Evolutionary conservation across 2,797 vertebrate species (phyloP).

Genomic region (Lutjanus campechanus): DNA sequence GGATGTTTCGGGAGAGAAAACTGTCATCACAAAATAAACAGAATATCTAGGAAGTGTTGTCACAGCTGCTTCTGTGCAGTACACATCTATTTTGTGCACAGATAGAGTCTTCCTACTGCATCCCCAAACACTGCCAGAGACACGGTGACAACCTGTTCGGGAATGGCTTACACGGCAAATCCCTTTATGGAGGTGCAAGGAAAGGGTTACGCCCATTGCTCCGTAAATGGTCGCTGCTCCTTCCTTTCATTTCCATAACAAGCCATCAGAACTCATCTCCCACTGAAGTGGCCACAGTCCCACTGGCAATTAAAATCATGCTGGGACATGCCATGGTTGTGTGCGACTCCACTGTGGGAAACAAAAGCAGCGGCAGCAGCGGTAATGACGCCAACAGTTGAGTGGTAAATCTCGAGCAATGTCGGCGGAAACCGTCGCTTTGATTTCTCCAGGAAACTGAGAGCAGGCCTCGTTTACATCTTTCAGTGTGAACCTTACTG

Average conservation of each 20-base stretch:
- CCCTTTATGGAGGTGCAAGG: slow-evolving; percentile 61
- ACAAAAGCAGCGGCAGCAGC: slow-evolving; percentile 76
- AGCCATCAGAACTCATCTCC: slow-evolving; percentile 84
- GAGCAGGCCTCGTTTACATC: slow-evolving; percentile 69
- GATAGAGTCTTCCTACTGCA: slow-evolving; percentile 41
- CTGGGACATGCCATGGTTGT: slow-evolving; percentile 83
- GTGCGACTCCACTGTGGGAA: slow-evolving; percentile 77
- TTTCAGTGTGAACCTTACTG: slow-evolving; percentile 58
- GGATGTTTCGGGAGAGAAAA: slow-evolving; percentile 41
- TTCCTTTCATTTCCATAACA: slow-evolving; percentile 86
- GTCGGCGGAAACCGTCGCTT: slow-evolving; percentile 72
- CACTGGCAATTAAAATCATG: slow-evolving; percentile 88
- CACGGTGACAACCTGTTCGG: slow-evolving; percentile 41
- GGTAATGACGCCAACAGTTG: slow-evolving; percentile 72
- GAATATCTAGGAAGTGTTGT: slow-evolving; percentile 53
- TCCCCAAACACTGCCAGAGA: slow-evolving; percentile 47
- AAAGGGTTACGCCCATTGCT: slow-evolving; percentile 73
- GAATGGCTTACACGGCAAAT: slow-evolving; percentile 58
- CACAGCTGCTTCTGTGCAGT: slow-evolving; percentile 43
- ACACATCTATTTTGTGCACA: slow-evolving; percentile 53
- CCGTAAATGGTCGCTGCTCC: slow-evolving; percentile 68
- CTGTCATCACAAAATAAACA: slow-evolving; percentile 55
- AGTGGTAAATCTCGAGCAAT: slow-evolving; percentile 78
- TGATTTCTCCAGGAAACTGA: slow-evolving; percentile 73
- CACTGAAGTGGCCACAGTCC: slow-evolving; percentile 83